Base-by-base conservation (phyloP, 2,797 vertebrate species). In the Chelonia mydas region DNA sequence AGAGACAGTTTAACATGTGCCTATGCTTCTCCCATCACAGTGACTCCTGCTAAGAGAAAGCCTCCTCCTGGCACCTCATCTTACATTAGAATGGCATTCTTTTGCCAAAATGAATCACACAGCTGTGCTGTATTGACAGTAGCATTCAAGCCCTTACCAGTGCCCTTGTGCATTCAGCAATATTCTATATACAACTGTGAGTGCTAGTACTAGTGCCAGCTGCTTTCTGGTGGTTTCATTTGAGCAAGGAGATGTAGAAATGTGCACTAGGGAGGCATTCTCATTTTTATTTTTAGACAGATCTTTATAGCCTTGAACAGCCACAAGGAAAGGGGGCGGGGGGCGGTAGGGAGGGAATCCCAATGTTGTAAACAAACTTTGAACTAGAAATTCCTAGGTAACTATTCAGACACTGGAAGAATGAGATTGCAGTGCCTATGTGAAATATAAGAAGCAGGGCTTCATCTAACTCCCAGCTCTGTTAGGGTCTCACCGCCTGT, bases 231-330 rank as follows among this genome's bases (percentile, higher is more conserved):
- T 90, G 87, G 88, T 94, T 94, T 94, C 91, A 87, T 96, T 96
- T 93, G 82, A 96, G 89, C 90, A 95, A 86, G 92, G 83, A 96
- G 84, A 91, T 77, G 15, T 87, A 93, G 91, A 96, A 95, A 89
- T 54, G 77, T 45, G 77, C 94, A 68, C n/a, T 28, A 78, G 94
- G 91, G 96, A 95, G 79, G 4, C 11, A 89, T 45, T 93, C 96
- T 94, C 13, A 90, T 96, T 96, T 87, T 96, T 96, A 96, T 96
- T 97, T 97, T 97, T 94, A 97, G 95, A 87, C 5, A 85, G 87
- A 90, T 94, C 89, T 88, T 92, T 77, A 85, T 82, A 93, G 95
- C 94, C 92, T 96, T 94, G 96, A 96, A 93, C 77, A 90, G 47
- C 72, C 79, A 90, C 86, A 49, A 93, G 49, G 82, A 77, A 93